Conservation (phyloP, 2,797 vertebrate genomes). For the Phrynocephalus forsythii region DNA sequence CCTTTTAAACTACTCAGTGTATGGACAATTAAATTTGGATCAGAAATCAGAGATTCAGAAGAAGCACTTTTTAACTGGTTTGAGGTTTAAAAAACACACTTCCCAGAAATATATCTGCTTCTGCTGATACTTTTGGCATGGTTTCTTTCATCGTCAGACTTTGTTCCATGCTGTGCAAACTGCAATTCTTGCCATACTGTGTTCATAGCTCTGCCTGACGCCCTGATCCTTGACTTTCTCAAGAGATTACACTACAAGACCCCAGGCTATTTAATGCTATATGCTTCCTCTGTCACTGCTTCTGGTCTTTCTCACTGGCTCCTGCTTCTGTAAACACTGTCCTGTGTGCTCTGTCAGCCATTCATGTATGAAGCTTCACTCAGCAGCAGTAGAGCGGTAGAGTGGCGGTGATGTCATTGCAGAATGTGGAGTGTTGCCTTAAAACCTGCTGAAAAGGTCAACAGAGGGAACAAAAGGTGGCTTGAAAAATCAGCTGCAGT, state of each 20-base stretch:
- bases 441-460: background rate
- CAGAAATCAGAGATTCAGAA: background rate
- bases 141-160: background rate
- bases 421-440: background rate
- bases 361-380: background rate
- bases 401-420: background rate
- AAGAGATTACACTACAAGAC: background rate
- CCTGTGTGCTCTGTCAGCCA: background rate
- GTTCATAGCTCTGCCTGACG: constrained; percentile 3
- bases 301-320: constrained; percentile 12
- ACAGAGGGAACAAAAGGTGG: background rate
- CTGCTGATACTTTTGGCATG: background rate
- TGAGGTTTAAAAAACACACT: background rate
- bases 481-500: background rate
- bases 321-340: constrained; percentile 9
- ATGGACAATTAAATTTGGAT: background rate
- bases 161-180: background rate
- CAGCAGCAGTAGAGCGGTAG: background rate
- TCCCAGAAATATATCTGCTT: background rate
- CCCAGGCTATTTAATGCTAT: constrained; percentile 6
- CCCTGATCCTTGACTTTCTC: constrained; percentile 20
- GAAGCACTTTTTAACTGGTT: background rate
- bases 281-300: background rate
- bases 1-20: background rate
- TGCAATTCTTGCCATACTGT: background rate